phyloP scores from a whole-genome alignment of 1,140 invertebrate genomes.

The Meloidogyne hapla region DNA sequence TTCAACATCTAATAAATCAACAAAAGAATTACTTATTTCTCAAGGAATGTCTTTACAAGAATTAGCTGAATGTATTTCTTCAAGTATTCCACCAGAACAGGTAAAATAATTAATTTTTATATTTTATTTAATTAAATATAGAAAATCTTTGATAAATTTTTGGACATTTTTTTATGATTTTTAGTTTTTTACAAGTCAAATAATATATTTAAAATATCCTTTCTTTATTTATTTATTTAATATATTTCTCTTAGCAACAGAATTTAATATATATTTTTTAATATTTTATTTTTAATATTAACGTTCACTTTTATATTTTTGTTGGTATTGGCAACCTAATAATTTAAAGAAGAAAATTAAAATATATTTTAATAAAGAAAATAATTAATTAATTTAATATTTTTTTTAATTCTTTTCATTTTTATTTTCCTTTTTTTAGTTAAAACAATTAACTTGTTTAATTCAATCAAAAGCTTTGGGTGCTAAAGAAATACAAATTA shows the following conservation, averaged over 20 bases:
- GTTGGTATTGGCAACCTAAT: no score
- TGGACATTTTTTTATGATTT: no score
- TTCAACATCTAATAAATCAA: neutral
- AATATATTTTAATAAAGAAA: no score
- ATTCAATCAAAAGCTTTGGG: slow-evolving; percentile 33
- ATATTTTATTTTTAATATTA: no score
- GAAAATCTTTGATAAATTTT: no score
- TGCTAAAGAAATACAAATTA: neutral
- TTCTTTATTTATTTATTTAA: no score
- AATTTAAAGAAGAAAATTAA: no score
- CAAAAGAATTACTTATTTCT: slow-evolving; percentile 9
- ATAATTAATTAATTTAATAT: no score
- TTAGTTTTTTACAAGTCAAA: no score
- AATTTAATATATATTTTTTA: slow-evolving; percentile 4
- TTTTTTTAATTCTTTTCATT: slow-evolving; percentile 7
- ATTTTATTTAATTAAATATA: neutral
- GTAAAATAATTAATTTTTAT: neutral
- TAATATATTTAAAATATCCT: no score
- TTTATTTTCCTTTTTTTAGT: slow-evolving; percentile 35
- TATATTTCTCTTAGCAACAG: slow-evolving; percentile 1
- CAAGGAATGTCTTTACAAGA: slow-evolving; percentile 34
- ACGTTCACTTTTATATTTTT: neutral
- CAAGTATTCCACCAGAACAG: slow-evolving; percentile 32
- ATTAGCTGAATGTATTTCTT: slow-evolving; percentile 32
- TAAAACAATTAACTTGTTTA: slow-evolving; percentile 35